Base-by-base conservation (phyloP, 2,113 vertebrate species). In the Oryzias celebensis region DNA sequence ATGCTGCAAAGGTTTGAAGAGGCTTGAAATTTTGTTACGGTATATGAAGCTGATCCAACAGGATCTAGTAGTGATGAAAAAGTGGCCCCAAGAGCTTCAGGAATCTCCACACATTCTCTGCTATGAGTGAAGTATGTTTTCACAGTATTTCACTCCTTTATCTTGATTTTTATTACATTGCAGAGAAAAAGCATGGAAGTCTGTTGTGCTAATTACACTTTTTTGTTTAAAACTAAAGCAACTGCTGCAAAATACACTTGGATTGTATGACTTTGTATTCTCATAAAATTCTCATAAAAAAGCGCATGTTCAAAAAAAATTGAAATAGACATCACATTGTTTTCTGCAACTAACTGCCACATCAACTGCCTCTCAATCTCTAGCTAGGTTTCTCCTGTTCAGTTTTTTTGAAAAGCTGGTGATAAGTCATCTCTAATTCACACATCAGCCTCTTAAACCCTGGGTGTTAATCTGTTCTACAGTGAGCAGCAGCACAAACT, bases 351-450 rank as follows among this genome's bases (percentile, higher is more conserved):
- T 5, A 28, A 31, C n/a, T 44, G 44, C 55, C 47, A 57, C 4
- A 2, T 20, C 59, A 49, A 41, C 59, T 60, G 42, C 46, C 55
- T 73, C n/a, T 52, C n/a, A 28, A 17, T 48, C 58, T 65, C 52
- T 43, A 56, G 45, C 42, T 24, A 17, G 26, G 50, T 63, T 66
- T 76, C 47, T 68, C 67, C 26, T 60, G 73, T 75, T 72, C 36
- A 36, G 71, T 69, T 65, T 52, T 57, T 56, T 79, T 62, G 64
- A 57, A 75, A 68, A 68, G 51, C 75, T 69, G 46, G 85, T 73
- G 84, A 76, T 89, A 88, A 85, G 77, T 85, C 81, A 77, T 74
- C 52, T 83, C 82, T 80, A 78, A 90, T 89, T 89, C 79, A 76
- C 85, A 84, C 84, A 70, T 72, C 58, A 64, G 54, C 60, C 26